A percentile compares a stretch with the other conserved stretches of the same genome.
Evolutionary conservation across 2,797 vertebrate genomes (phyloP).

Genomic region (Natrix natrix): DNA sequence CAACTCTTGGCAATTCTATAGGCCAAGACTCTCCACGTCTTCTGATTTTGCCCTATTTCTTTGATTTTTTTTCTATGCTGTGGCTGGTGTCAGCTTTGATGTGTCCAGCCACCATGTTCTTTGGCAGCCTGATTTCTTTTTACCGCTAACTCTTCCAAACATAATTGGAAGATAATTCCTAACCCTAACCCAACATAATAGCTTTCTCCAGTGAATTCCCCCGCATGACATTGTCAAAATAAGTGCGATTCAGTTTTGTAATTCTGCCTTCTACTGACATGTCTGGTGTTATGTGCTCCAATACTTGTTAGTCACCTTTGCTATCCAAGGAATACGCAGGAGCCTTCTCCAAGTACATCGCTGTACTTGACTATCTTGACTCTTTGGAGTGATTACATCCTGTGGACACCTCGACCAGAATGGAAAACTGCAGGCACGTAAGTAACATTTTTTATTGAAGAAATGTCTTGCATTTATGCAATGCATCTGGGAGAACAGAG

Average conservation of each 20-base stretch:
- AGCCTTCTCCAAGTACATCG: neutral
- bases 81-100: neutral
- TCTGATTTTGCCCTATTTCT: neutral
- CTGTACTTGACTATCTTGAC: neutral
- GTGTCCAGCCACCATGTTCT: neutral
- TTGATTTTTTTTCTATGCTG: neutral
- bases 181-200: neutral
- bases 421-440: neutral
- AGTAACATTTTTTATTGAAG: conserved; percentile 37
- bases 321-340: neutral
- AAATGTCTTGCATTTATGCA: conserved; percentile 55
- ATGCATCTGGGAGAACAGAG: conserved; percentile 42
- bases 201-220: neutral
- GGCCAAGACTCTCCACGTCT: neutral
- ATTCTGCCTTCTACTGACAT: neutral
- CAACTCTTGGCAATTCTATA: neutral
- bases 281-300: neutral
- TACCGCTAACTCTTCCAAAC: neutral
- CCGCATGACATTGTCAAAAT: neutral
- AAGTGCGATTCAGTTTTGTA: neutral
- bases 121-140: neutral
- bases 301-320: neutral
- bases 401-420: neutral
- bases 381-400: neutral
- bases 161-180: too few relatives aligned